Evolutionary conservation across 2,888 invertebrate species (phyloP), one percentile per base, ranked within the genome.

Genomic region (Habroteleia sp.): DNA sequence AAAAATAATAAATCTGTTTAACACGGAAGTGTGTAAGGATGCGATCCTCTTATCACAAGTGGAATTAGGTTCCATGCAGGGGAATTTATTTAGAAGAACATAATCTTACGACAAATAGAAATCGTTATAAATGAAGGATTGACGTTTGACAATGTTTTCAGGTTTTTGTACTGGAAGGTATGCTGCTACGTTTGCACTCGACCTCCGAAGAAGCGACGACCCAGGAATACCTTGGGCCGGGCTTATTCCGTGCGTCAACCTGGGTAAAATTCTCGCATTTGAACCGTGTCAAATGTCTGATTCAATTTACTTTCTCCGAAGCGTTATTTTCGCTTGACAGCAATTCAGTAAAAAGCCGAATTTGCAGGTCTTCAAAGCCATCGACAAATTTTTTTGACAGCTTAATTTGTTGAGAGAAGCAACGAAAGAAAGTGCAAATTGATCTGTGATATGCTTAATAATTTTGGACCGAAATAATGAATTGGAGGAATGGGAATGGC

Each of bases 131-230:
- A n/a, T n/a, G n/a, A n/a, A n/a, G n/a, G n/a, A n/a, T n/a, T n/a
- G n/a, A n/a, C n/a, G n/a, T n/a, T n/a, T n/a, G n/a, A n/a, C 7
- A 0, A 23, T 31, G 4, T 10, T 20, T 62, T 31, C 77, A 93
- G 96, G 77, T 96, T 97, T 84, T 89, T 97, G n/a, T 97, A 97
- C 86, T 97, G 97, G 97, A 93, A 95, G 62, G 94, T 96, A 1
- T 97, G 96, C 84, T 97, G 97, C 85, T 97, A 95, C 89, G 92
- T 95, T 42, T 97, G 97, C 88, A 96, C 95, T 0, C 93, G 94
- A 13, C 94, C 93, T 10, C 94, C 96, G 0, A 92, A 91, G 79
- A 91, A 90, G 44, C 90, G 91, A 63, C 89, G 91, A 56, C 87
- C 91, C 10, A 90, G 91, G 20, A 85, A 88, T 16, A 76, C 68